Percentiles rank a stretch among this genome's conserved stretches.
Evolutionary conservation across 2,888 invertebrate genomes (phyloP).

Genomic region (Baccha elongata): DNA sequence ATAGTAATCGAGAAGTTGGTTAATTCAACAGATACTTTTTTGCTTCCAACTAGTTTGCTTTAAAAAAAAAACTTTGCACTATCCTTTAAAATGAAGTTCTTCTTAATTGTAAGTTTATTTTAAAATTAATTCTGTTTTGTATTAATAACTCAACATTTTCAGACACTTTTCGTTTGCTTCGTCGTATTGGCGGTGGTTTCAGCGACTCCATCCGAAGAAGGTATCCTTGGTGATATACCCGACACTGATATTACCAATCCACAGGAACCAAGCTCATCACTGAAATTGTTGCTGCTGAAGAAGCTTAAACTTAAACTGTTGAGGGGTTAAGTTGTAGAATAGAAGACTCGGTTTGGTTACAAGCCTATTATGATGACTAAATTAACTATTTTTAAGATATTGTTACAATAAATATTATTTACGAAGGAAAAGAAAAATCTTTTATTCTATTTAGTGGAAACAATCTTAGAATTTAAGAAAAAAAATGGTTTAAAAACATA

Average conservation of each 20-base stretch:
- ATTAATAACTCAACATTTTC: no score
- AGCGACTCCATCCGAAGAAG: background rate
- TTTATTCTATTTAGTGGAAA: no score
- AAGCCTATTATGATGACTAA: no score
- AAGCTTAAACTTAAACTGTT: slow-evolving; percentile 3
- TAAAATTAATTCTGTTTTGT: background rate
- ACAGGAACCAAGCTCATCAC: slow-evolving; percentile 3
- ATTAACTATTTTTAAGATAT: slow-evolving; percentile 7
- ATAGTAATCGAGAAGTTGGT: background rate
- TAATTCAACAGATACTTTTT: background rate
- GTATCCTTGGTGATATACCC: slow-evolving; percentile 4
- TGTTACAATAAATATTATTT: background rate
- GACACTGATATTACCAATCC: slow-evolving; percentile 10
- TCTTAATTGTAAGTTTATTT: slow-evolving; percentile 3
- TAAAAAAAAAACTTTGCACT: background rate
- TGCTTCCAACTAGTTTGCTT: background rate
- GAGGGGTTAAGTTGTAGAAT: background rate
- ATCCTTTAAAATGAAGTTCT: background rate
- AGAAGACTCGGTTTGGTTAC: no score
- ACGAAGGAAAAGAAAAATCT: no score
- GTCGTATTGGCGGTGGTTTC: background rate
- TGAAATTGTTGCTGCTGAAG: slow-evolving; percentile 6
- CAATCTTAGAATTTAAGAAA: no score
- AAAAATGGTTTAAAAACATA: no score
- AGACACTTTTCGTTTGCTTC: slow-evolving; percentile 18